Evolutionary conservation across 2,113 vertebrate genomes (phyloP).

Genomic region (Lathamus discolor): DNA sequence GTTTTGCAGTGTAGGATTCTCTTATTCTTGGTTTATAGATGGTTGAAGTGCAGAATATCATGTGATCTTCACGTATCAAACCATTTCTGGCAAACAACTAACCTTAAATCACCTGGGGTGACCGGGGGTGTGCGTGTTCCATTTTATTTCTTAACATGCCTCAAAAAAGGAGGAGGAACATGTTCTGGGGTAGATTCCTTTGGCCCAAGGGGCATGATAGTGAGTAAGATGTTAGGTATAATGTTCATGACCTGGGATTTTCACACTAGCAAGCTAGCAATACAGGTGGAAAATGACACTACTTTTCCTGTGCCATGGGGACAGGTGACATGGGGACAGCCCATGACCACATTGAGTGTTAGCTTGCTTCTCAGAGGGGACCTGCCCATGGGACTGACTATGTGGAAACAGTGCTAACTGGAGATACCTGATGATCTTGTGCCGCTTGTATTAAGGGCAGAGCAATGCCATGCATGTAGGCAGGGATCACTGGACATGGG

Average conservation of each 20-base stretch:
- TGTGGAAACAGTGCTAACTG: background rate
- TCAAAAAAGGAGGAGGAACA: background rate
- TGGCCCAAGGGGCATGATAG: background rate
- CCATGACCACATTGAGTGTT: rapidly evolving
- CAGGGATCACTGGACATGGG: rapidly evolving
- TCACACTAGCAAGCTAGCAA: background rate
- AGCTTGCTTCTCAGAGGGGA: rapidly evolving
- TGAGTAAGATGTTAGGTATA: background rate
- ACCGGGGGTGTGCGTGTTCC: background rate
- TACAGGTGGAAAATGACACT: rapidly evolving
- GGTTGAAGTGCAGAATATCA: background rate
- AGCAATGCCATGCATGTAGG: rapidly evolving
- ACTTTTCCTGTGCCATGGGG: background rate
- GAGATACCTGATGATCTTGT: background rate
- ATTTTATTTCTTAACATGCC: background rate
- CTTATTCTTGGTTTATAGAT: background rate
- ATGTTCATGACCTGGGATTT: background rate
- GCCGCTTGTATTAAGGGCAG: background rate
- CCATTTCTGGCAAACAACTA: background rate
- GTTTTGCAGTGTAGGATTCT: background rate
- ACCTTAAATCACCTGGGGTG: background rate
- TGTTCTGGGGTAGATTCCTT: background rate
- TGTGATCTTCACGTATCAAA: background rate
- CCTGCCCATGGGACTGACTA: too few species aligned
- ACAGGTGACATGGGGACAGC: background rate